Evolutionary conservation across 2,113 vertebrate genomes (phyloP).

Genomic region (Thermophis baileyi): DNA sequence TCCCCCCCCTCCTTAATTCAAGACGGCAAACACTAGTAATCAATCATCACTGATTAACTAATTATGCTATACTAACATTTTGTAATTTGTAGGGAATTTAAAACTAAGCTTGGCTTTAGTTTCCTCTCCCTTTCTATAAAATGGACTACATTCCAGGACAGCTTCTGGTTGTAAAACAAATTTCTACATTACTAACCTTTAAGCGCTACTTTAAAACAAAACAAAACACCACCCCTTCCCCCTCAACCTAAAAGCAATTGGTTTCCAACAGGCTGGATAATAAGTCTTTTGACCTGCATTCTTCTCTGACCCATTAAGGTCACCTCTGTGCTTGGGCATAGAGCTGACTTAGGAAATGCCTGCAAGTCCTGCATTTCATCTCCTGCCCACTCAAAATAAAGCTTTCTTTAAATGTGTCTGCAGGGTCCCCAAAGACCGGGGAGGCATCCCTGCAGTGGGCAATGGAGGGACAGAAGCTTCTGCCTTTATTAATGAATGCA

Average conservation of each 20-base stretch:
- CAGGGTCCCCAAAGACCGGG: conserved; percentile 80
- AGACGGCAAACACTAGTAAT: conserved; percentile 70
- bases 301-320: conserved; percentile 88
- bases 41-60: conserved; percentile 77
- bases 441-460: conserved; percentile 92
- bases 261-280: conserved; percentile 94
- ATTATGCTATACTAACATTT: conserved; percentile 68
- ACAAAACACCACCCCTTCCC: conserved; percentile 62
- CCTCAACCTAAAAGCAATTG: conserved; percentile 78
- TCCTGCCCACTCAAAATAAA: conserved; percentile 89
- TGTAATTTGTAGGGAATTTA: conserved; percentile 60
- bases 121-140: conserved; percentile 45
- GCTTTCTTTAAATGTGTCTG: conserved; percentile 96
- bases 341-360: conserved; percentile 83
- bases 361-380: conserved; percentile 85
- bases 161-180: conserved; percentile 63
- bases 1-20: conserved; percentile 68
- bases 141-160: conserved; percentile 18
- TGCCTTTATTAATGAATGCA: conserved; percentile 99
- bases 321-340: conserved; percentile 75
- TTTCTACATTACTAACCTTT: conserved; percentile 67
- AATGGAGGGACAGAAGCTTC: conserved; percentile 94
- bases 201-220: conserved; percentile 71
- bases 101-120: conserved; percentile 12
- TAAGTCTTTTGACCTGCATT: conserved; percentile 95